These are phyloP conservation scores for Meghimatium bilineatum DNA, from an alignment of 2,888 invertebrate genomes.

Conservation along the genomic window DNA sequence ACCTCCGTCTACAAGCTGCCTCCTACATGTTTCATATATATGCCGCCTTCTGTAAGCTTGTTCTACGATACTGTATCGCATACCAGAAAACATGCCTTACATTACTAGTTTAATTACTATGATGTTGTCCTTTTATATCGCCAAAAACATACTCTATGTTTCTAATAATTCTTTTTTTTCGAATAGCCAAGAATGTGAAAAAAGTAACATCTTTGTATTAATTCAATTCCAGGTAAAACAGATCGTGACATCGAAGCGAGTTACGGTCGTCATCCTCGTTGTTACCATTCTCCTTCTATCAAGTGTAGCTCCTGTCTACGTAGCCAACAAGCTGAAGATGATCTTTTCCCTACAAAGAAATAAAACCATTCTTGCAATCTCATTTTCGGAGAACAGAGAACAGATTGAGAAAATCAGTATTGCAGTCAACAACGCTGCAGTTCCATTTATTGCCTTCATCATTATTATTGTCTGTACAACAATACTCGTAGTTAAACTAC, in stretches of 20 bases:
- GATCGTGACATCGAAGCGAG: not conserved
- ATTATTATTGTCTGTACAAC: not conserved
- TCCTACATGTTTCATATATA: too few relatives aligned
- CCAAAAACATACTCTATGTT: too few relatives aligned
- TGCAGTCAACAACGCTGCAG: not conserved
- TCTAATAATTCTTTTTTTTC: too few relatives aligned
- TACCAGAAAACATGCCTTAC: too few relatives aligned
- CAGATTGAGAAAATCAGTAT: not conserved
- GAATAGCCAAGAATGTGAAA: too few relatives aligned
- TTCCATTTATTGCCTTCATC: not conserved
- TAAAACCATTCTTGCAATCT: not conserved
- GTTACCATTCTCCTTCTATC: not conserved
- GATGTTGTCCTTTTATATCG: too few relatives aligned
- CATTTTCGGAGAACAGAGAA: not conserved
- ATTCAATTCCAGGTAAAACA: slow-evolving; percentile 5
- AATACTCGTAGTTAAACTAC: not conserved
- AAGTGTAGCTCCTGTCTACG: not conserved
- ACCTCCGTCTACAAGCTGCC: too few relatives aligned
- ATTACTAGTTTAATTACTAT: too few relatives aligned
- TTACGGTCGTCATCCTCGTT: not conserved
- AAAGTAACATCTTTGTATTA: too few relatives aligned
- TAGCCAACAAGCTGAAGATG: not conserved
- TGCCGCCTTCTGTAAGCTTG: too few relatives aligned
- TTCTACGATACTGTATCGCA: too few relatives aligned
- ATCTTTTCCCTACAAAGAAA: not conserved